These are phyloP conservation scores for Stegostoma tigrinum DNA, from an alignment of 2,113 vertebrate genomes.

Conservation along the genomic window DNA sequence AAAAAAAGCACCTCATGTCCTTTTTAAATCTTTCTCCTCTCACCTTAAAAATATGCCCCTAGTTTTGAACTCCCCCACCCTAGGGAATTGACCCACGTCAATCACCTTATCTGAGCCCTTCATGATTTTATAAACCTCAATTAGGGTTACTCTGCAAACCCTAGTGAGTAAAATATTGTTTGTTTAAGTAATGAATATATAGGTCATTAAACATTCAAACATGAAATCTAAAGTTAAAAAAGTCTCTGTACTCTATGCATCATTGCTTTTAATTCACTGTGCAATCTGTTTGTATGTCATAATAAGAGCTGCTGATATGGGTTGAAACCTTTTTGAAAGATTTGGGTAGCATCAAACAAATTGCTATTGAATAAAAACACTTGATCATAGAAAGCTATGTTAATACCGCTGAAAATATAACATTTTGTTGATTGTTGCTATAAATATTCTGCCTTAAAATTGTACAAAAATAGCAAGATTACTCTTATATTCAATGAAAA, in stretches of 20 bases:
- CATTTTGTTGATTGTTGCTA: not conserved
- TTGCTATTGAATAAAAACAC: not conserved
- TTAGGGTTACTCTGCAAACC: not conserved
- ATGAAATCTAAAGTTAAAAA: not conserved
- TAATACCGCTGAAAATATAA: conserved; percentile 29
- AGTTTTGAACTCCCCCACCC: too few species aligned
- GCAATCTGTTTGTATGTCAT: not conserved
- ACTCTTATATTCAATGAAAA: not conserved
- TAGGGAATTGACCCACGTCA: too few species aligned
- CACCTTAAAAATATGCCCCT: too few species aligned
- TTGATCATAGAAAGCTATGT: not conserved
- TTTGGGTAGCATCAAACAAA: not conserved
- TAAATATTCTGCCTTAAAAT: not conserved
- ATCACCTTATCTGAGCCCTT: too few species aligned
- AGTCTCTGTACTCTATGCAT: not conserved
- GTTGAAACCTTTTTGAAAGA: not conserved
- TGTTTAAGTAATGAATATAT: not conserved
- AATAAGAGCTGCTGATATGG: not conserved
- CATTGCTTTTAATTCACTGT: conserved; percentile 1
- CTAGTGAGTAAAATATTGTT: conserved; percentile 25
- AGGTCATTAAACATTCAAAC: not conserved
- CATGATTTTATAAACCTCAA: not conserved
- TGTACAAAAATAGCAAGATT: not conserved
- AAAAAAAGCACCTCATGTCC: too few species aligned
- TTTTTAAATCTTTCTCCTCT: too few species aligned